Conservation (phyloP, 2,113 vertebrate genomes). For the Trachemys scripta region DNA sequence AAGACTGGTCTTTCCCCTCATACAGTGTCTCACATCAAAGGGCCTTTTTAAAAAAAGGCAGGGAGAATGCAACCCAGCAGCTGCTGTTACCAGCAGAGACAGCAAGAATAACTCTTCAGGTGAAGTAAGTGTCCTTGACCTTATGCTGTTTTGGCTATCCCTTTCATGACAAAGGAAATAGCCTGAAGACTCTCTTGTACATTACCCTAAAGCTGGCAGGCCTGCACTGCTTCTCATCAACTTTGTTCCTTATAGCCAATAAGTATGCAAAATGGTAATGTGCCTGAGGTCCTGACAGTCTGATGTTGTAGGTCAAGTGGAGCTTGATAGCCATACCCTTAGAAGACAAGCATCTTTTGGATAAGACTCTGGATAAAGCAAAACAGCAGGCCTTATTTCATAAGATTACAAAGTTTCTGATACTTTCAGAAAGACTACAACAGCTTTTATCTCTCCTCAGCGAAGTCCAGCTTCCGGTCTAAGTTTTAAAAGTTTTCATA, state of each 20-base stretch:
- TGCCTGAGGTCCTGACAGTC: background rate
- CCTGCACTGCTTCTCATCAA: background rate
- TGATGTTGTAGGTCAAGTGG: background rate
- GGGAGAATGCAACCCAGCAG: background rate
- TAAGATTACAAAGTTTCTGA: background rate
- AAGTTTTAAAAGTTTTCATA: too few species aligned
- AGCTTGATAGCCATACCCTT: background rate
- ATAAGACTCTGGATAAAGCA: background rate
- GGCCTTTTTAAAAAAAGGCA: background rate
- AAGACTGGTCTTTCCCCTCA: background rate
- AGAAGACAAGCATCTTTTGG: background rate
- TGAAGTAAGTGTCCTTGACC: background rate
- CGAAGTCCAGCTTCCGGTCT: background rate
- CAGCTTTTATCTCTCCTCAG: background rate
- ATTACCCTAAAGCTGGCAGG: background rate
- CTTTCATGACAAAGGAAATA: background rate
- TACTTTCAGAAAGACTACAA: background rate
- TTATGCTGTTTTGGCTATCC: background rate
- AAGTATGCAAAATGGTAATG: background rate
- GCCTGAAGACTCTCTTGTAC: background rate
- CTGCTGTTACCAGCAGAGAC: background rate
- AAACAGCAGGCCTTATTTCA: background rate
- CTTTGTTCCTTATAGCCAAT: background rate
- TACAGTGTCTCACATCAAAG: accelerated
- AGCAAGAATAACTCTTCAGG: background rate